A percentile compares a stretch with the other conserved stretches of the same genome.
Evolutionary conservation across 2,113 vertebrate species (phyloP).

Genomic region (Enhydra lutris): DNA sequence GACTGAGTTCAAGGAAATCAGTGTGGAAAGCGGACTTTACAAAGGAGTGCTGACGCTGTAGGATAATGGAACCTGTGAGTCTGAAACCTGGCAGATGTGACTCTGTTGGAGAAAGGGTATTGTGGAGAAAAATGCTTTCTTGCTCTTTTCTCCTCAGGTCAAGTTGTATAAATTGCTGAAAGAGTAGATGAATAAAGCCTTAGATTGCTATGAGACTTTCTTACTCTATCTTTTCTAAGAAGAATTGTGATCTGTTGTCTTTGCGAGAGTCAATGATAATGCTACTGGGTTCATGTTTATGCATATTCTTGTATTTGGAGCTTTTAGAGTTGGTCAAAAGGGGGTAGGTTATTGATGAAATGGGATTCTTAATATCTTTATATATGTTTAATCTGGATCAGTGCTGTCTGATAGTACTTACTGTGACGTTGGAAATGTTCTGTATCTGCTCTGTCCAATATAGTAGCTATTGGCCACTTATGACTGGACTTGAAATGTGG

Average conservation of each 20-base stretch:
- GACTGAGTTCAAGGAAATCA: neutral
- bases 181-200: neutral
- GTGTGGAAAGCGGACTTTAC: conserved; percentile 27
- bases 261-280: neutral
- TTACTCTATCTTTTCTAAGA: neutral
- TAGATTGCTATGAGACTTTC: neutral
- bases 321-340: neutral
- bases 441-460: neutral
- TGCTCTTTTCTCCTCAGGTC: conserved; percentile 42
- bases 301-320: neutral
- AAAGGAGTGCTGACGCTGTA: neutral
- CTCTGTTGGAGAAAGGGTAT: neutral
- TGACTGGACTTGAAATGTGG: neutral
- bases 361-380: neutral
- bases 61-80: neutral
- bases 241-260: neutral
- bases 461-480: neutral
- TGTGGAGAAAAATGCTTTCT: neutral
- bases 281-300: neutral
- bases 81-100: neutral
- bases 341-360: neutral
- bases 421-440: neutral
- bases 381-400: neutral
- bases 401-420: neutral
- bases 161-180: conserved; percentile 37